Base-by-base conservation (phyloP, 2,797 vertebrate genomes). In the Numenius phaeopus region DNA sequence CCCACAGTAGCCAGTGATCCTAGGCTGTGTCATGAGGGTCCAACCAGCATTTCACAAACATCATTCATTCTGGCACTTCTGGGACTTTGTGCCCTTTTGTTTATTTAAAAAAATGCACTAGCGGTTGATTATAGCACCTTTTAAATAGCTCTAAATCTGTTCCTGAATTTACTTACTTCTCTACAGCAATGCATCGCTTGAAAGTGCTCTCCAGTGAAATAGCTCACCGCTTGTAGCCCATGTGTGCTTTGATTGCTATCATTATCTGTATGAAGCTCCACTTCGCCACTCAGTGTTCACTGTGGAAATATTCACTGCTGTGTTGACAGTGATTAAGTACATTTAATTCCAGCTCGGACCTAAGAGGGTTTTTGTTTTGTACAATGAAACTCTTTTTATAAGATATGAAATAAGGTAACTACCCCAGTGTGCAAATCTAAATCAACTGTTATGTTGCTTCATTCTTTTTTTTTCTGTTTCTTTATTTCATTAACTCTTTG, bases 251-350 rank as follows among this genome's bases (percentile, higher is more conserved):
- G 55, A 76, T 47, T 69, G 70, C 71, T 84, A 9, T 89, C 81
- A 6, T 79, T 54, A 66, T 82, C 71, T 44, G 23, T 69, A 64
- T 14, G 72, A 91, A 89, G 93, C 94, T 95, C 94, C 24, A 23
- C 71, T 95, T 94, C 69, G 79, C 95, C 94, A 55, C 91, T 83
- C 93, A 70, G 89, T 40, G 93, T 94, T 97, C 87, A 7, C 82
- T 64, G 3, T 17, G 79, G 44, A 91, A 83, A 91, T 55, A 66
- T 24, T 90, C 88, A 32, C 64, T 90, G 19, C 69, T 52, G 2
- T 49, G 23, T 44, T 77, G 75, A 9, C 91, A 80, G 47, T 40
- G 79, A 70, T 90, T 46, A 20, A 89, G 29, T 37, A 30, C 26
- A 39, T 54, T 80, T 69, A 72, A 90, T 66, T 91, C 67, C 50